A percentile compares a stretch with the other conserved stretches of the same genome.
Evolutionary conservation across 2,888 invertebrate species (phyloP).

Genomic region (Chymomyza caudatula): DNA sequence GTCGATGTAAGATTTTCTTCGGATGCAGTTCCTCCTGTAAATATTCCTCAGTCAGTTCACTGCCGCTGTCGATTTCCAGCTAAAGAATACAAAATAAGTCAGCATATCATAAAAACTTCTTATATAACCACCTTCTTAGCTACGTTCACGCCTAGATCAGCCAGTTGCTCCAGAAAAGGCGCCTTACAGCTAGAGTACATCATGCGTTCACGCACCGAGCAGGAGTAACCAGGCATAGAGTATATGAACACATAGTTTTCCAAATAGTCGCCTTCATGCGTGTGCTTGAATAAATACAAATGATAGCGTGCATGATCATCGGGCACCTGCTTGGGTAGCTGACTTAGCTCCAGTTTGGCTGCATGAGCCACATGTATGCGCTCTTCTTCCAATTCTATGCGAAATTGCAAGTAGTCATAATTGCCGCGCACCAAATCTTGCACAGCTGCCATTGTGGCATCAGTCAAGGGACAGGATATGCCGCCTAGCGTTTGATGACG

Average conservation of each 20-base stretch:
- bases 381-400: conserved; percentile 82
- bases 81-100: conserved; percentile 76
- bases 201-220: conserved; percentile 98
- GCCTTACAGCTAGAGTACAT: conserved; percentile 98
- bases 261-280: conserved; percentile 93
- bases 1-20: conserved; percentile 90
- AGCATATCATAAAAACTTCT: neutral
- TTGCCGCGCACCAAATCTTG: conserved; percentile 85
- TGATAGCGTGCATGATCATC: conserved; percentile 89
- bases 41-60: conserved; percentile 93
- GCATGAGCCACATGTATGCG: conserved; percentile 89
- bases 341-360: conserved; percentile 82
- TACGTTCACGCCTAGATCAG: conserved; percentile 87
- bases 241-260: conserved; percentile 96
- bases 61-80: conserved; percentile 94
- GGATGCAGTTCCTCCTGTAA: conserved; percentile 96
- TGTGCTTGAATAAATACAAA: conserved; percentile 90
- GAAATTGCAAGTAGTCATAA: conserved; percentile 90
- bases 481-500: conserved; percentile 94
- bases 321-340: conserved; percentile 89
- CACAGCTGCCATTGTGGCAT: conserved; percentile 87
- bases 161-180: conserved; percentile 90
- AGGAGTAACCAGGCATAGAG: conserved; percentile 98
- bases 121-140: conserved; percentile 86
- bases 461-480: conserved; percentile 92